Evolutionary conservation across 2,113 vertebrate species (phyloP).

Genomic region (Podocnemis expansa): DNA sequence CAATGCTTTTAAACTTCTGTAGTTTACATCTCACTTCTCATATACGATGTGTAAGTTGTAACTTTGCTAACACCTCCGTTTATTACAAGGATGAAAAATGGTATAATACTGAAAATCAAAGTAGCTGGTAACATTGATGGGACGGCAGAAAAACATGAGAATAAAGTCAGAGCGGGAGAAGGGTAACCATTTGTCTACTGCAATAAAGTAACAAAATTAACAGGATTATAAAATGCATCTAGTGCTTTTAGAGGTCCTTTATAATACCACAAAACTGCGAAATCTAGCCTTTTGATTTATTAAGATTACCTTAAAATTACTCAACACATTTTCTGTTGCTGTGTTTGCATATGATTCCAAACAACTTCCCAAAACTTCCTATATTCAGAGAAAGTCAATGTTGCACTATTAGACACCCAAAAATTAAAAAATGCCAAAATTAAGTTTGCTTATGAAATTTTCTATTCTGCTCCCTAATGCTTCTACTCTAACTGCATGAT

Average conservation of each 20-base stretch:
- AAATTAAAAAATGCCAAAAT: neutral
- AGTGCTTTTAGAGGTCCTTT: neutral
- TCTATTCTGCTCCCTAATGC: neutral
- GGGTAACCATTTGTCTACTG: neutral
- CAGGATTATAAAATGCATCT: neutral
- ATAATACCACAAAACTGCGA: neutral
- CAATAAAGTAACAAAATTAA: neutral
- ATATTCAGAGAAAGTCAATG: neutral
- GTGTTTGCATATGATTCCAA: neutral
- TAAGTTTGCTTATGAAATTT: neutral
- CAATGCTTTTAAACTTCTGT: neutral
- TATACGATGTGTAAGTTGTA: neutral
- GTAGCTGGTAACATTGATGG: neutral
- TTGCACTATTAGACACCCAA: neutral
- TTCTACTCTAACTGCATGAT: neutral
- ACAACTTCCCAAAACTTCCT: neutral
- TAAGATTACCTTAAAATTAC: neutral
- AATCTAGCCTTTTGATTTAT: neutral
- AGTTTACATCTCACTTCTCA: neutral
- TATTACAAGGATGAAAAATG: neutral
- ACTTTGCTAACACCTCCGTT: neutral
- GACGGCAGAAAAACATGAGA: neutral
- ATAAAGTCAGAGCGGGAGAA: neutral
- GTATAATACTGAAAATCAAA: neutral
- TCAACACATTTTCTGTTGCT: neutral